Conservation (phyloP, 1,140 invertebrate genomes). For the Lasioglossum albipes region DNA sequence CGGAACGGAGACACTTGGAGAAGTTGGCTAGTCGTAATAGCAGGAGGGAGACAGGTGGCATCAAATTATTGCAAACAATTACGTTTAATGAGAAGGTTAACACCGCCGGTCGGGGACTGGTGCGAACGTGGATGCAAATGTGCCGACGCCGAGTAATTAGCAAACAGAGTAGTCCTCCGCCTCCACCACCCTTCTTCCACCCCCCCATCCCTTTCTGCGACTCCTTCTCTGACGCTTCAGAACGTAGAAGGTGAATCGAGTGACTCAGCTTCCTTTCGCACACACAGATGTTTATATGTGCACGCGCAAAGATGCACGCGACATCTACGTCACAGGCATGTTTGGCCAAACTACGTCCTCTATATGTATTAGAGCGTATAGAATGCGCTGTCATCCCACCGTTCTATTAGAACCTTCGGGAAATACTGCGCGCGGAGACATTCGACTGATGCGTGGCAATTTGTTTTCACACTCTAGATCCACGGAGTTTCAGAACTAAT, state of each 20-base stretch:
- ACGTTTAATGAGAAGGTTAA: constrained; percentile 77
- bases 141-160: constrained; percentile 73
- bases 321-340: constrained; percentile 7
- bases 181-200: constrained; percentile 20
- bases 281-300: constrained; percentile 22
- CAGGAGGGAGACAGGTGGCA: constrained; percentile 67
- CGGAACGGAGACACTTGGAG: constrained; percentile 42
- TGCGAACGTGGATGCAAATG: constrained; percentile 71
- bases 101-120: constrained; percentile 59
- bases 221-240: constrained; percentile 7
- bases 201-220: neutral
- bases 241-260: constrained; percentile 22
- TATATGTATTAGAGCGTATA: neutral
- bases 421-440: neutral
- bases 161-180: constrained; percentile 67
- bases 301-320: neutral
- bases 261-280: constrained; percentile 18
- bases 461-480: neutral
- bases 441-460: neutral
- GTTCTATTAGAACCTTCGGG: neutral
- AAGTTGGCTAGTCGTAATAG: constrained; percentile 55
- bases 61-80: constrained; percentile 77
- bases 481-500: neutral
- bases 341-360: neutral
- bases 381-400: neutral